These are phyloP conservation scores for Chiloscyllium plagiosum DNA, from an alignment of 2,113 vertebrate species.

Conservation along the genomic window DNA sequence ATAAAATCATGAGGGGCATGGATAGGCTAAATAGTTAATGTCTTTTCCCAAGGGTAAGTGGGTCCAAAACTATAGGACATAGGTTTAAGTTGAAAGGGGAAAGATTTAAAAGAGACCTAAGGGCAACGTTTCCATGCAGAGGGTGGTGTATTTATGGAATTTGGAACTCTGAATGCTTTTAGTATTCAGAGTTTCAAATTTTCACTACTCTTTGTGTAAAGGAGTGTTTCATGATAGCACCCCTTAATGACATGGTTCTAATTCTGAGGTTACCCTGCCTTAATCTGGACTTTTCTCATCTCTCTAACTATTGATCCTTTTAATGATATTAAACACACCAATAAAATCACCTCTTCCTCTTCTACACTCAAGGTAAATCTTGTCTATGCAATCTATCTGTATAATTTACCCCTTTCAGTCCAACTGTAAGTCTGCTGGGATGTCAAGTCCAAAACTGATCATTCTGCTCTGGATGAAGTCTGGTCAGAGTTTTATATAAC, in stretches of 20 bases:
- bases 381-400: neutral
- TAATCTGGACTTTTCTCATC: neutral
- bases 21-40: too few relatives aligned
- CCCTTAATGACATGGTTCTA: neutral
- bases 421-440: neutral
- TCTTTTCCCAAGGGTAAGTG: too few relatives aligned
- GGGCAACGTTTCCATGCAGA: too few relatives aligned
- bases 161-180: neutral
- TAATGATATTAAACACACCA: neutral
- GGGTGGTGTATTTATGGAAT: too few relatives aligned
- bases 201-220: neutral
- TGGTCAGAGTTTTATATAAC: neutral
- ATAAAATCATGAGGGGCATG: too few relatives aligned
- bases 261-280: neutral
- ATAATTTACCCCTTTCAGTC: neutral
- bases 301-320: neutral
- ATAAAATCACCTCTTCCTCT: neutral
- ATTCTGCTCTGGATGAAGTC: neutral
- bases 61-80: too few relatives aligned
- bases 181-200: neutral
- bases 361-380: neutral
- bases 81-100: too few relatives aligned
- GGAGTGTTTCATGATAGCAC: neutral
- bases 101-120: too few relatives aligned
- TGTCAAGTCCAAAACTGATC: neutral